Percentiles rank a stretch among this genome's conserved stretches.
phyloP scores from a whole-genome alignment of 2,113 vertebrate genomes.

The Smithornis capensis region DNA sequence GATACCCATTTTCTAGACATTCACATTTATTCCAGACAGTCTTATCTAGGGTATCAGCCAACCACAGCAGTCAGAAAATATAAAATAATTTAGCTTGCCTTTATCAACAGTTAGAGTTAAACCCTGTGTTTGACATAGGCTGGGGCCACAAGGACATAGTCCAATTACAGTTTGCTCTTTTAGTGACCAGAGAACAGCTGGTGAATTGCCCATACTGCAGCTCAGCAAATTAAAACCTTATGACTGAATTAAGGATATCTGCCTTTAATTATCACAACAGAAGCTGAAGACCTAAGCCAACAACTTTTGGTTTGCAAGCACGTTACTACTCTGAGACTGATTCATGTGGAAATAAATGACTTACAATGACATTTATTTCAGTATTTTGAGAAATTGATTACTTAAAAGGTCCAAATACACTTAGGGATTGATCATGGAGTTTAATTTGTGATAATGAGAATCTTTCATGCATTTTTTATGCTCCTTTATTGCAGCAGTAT shows the following conservation, averaged over 20 bases:
- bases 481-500: not conserved
- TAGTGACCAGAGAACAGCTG: not conserved
- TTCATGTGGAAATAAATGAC: rapidly evolving
- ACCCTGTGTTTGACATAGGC: not conserved
- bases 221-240: not conserved
- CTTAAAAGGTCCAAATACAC: not conserved
- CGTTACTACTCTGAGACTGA: not conserved
- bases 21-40: not conserved
- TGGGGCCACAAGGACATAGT: not conserved
- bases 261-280: not conserved
- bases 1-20: not conserved
- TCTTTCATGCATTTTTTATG: not conserved
- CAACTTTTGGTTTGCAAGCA: not conserved
- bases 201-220: not conserved
- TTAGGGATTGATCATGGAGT: not conserved
- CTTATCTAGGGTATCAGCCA: not conserved
- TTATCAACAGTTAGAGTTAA: not conserved
- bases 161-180: not conserved
- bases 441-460: not conserved
- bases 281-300: not conserved
- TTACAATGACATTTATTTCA: not conserved
- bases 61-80: not conserved
- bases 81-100: not conserved
- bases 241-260: not conserved
- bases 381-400: not conserved